Conservation (phyloP, 2,113 vertebrate species). For the Candoia aspera region DNA sequence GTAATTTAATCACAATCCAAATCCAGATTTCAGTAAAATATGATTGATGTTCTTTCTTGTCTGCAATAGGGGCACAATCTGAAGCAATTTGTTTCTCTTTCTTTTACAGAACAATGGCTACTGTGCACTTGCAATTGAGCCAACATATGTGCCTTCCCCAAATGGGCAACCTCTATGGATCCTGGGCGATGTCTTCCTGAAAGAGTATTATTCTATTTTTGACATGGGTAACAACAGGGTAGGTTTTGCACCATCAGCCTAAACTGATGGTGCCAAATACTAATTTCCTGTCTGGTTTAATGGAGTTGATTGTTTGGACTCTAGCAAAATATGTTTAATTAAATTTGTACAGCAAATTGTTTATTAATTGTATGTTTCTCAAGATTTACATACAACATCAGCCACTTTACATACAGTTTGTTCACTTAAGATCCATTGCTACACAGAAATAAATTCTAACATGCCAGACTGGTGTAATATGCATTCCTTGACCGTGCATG, state of each 20-base stretch:
- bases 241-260: constrained; percentile 58
- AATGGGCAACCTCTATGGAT: constrained; percentile 63
- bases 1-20: background rate
- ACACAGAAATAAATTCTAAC: constrained; percentile 46
- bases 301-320: background rate
- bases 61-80: fast-evolving
- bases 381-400: fast-evolving
- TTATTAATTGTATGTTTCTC: background rate
- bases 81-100: fast-evolving
- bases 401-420: fast-evolving
- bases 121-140: constrained; percentile 67
- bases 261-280: background rate
- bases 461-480: fast-evolving
- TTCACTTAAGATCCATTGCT: background rate
- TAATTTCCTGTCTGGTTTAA: background rate
- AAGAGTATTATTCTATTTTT: constrained; percentile 69
- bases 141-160: constrained; percentile 67
- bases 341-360: background rate
- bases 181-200: constrained; percentile 57
- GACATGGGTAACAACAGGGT: constrained; percentile 64
- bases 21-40: background rate
- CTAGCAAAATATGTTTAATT: fast-evolving
- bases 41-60: background rate
- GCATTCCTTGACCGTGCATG: background rate
- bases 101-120: constrained; percentile 47